Evolutionary conservation across 2,113 vertebrate genomes (phyloP), one percentile per base, ranked within the genome.

Genomic region (Ageneiosus marmoratus): DNA sequence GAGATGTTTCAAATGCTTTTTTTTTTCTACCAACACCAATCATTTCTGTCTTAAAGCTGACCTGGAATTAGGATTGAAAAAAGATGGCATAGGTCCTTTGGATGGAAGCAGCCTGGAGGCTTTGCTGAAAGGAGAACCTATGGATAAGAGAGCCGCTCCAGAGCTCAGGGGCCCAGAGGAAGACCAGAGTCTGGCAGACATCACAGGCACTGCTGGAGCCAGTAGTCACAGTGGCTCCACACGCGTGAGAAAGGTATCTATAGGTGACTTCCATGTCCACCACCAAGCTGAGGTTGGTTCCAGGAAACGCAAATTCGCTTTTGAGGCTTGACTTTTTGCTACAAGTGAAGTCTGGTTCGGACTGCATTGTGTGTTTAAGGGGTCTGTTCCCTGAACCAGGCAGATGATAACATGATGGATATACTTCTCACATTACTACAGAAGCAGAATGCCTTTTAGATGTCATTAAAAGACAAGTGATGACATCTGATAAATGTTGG

Each of bases 91-190:
- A 77, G 91, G 95, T 10, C 89, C 94, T 0, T 94, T 95, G 88
- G 98, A 99, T 0, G 97, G 98, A 78, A 98, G 97, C 92, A 98
- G 98, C 83, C 90, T 99, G 90, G 98, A 99, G 50, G 97, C 97
- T 0, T 91, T 99, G 32, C 85, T 99, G 46, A 94, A 98, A 81
- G 96, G 96, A 0, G 98, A 99, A 69, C 93, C 97, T 0, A 41
- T 98, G 72, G 97, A 98, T 29, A 96, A 97, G 72, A 94, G 96
- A 5, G 89, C 94, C 0, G 89, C 92, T 44, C 92, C 96, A 0
- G 97, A 98, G 0, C 86, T 95, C 20, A 92, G 96, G 0, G 87
- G 91, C 1, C 83, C 92, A 0, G 96, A 96, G 60, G 96, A 97
- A 1, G 97, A 98, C 13, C 88, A 94, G 74, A 95, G 95, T 86